phyloP scores from a whole-genome alignment of 2,888 invertebrate species.

The Coronaproctus castanopsis region DNA sequence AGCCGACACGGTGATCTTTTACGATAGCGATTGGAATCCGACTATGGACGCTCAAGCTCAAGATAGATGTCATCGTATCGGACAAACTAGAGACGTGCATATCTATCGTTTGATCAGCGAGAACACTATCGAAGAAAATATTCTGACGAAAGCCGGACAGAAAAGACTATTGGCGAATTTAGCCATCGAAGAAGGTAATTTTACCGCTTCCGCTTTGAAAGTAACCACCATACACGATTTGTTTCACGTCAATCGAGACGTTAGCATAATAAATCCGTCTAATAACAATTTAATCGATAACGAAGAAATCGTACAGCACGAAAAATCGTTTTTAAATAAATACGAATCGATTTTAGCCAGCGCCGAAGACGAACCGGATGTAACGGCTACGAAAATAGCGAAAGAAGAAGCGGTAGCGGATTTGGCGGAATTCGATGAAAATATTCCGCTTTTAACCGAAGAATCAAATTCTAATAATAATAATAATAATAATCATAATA shows the following conservation, averaged over 20 bases:
- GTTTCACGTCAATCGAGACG: constrained; percentile 54
- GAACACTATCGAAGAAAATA: constrained; percentile 96
- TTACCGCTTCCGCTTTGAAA: constrained; percentile 91
- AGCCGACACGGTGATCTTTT: constrained; percentile 97
- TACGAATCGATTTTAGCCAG: constrained; percentile 69
- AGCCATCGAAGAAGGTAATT: constrained; percentile 96
- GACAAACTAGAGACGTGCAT: constrained; percentile 92
- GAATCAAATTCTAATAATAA: no score
- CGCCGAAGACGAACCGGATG: constrained; percentile 89
- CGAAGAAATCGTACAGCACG: constrained; percentile 15
- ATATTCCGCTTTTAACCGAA: constrained; percentile 63
- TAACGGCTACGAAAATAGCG: constrained; percentile 69
- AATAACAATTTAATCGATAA: constrained; percentile 37
- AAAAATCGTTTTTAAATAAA: constrained; percentile 23
- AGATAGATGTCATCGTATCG: constrained; percentile 94
- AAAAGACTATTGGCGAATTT: constrained; percentile 87
- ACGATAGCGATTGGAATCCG: constrained; percentile 99
- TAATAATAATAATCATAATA: no score
- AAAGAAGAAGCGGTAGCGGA: constrained; percentile 76
- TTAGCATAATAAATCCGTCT: constrained; percentile 24
- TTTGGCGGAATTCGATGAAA: constrained; percentile 88
- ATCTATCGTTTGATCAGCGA: constrained; percentile 68
- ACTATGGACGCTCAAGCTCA: constrained; percentile 98
- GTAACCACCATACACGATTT: constrained; percentile 83
- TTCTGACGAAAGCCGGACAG: constrained; percentile 94